Evolutionary conservation across 2,797 vertebrate genomes (phyloP), one percentile per base, ranked within the genome.

Genomic region (Gephyroberyx darwinii): DNA sequence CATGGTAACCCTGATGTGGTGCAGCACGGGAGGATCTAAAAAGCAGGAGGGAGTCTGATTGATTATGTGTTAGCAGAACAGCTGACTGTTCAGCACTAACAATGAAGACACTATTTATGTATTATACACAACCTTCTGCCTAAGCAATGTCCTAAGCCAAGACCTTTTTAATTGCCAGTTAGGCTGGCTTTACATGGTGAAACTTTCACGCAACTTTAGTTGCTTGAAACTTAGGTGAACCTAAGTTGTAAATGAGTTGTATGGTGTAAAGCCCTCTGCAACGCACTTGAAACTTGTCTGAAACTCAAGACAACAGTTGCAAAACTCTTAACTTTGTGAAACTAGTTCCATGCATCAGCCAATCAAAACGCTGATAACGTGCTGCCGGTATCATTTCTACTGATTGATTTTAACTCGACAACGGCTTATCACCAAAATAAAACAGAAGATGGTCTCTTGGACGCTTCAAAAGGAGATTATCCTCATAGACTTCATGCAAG

Each of bases 11-110:
- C 76, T 72, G 80, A 87, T 81, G 84, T 68, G 70, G 66, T 77
- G 76, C 77, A 64, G 62, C 81, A 61, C 7, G 19, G 56, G 71
- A 77, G 71, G 54, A 92, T 94, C 92, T 94, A 82, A 64, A 91
- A 90, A 16, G 37, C 33, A 82, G 59, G 63, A n/a, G 33, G 75
- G 31, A 43, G 70, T 58, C 17, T 62, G 8, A 16, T n/a, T 51
- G 13, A 48, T 66, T n/a, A 59, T 4, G 6, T 50, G 80, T 67
- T 62, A 41, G 45, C 31, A n/a, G 43, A 53, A 50, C 16, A 3
- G 30, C 53, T 57, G 48, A 39, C 26, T 63, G 20, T 2, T 6
- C 61, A 52, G 60, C n/a, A 5, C 13, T n/a, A 35, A 35, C 7
- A 50, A 19, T 47, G 22, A 22, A 30, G 7, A 55, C 20, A n/a